Percentiles rank a stretch among this genome's conserved stretches.
These are phyloP conservation scores for Tragopan temminckii DNA, from an alignment of 2,797 vertebrate species.

Conservation along the genomic window DNA sequence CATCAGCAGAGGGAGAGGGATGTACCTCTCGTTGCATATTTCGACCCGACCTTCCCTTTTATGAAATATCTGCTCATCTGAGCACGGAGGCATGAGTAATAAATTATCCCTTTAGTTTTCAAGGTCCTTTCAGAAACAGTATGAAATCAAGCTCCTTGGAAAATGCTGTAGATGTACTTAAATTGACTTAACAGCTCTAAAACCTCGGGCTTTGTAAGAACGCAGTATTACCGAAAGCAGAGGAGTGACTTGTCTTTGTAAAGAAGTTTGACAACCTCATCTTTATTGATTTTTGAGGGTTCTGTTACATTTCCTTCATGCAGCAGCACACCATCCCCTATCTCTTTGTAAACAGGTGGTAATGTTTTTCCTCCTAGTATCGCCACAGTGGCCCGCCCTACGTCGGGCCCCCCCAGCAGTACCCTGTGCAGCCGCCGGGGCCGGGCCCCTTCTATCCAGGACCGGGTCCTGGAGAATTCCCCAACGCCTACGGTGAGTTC, in stretches of 20 bases:
- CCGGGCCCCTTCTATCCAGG: conserved; percentile 95
- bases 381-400: conserved; percentile 93
- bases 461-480: conserved; percentile 95
- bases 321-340: neutral
- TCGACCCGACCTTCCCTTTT: neutral
- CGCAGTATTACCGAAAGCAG: neutral
- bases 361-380: conserved; percentile 83
- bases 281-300: neutral
- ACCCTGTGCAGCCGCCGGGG: conserved; percentile 93
- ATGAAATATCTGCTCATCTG: neutral
- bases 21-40: rapidly evolving
- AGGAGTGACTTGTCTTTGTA: neutral
- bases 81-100: neutral
- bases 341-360: neutral
- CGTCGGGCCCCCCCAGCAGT: conserved; percentile 95
- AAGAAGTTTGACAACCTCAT: neutral
- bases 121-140: neutral
- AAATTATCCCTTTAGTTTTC: neutral
- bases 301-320: rapidly evolving
- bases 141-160: neutral
- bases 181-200: neutral
- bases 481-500: conserved; percentile 92
- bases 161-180: neutral
- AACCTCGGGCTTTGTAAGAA: neutral
- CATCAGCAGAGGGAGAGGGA: rapidly evolving